A percentile compares a stretch with the other conserved stretches of the same genome.
These are phyloP conservation scores for Sarcoramphus papa DNA, from an alignment of 2,797 vertebrate genomes.

Conservation along the genomic window DNA sequence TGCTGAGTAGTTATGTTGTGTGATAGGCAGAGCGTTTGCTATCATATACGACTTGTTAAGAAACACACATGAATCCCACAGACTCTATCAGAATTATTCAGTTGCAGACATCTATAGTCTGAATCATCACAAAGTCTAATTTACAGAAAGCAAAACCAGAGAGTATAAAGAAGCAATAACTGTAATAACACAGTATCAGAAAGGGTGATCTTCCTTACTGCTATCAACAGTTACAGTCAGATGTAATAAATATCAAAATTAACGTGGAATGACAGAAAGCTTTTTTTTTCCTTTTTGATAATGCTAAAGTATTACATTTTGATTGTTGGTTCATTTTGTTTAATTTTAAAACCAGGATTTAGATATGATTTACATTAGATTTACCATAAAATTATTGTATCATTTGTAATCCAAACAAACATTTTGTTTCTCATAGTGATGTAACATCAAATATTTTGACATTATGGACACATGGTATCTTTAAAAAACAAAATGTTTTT, in stretches of 20 bases:
- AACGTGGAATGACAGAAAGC: neutral
- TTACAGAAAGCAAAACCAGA: neutral
- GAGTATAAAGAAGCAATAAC: neutral
- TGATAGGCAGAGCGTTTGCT: neutral
- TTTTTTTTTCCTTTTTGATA: neutral
- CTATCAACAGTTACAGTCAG: neutral
- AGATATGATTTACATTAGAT: neutral
- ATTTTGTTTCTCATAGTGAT: neutral
- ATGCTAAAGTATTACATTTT: fast-evolving
- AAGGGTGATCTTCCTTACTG: neutral
- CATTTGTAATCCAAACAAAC: neutral
- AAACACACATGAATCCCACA: neutral
- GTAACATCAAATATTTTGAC: neutral
- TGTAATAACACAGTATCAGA: neutral
- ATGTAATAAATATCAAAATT: neutral
- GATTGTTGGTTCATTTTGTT: neutral
- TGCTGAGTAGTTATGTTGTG: neutral
- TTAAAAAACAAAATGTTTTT: neutral
- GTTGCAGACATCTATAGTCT: neutral
- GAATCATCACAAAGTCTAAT: neutral
- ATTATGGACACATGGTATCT: neutral
- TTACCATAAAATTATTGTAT: neutral
- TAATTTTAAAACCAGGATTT: neutral
- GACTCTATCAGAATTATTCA: neutral
- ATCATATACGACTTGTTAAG: neutral